A percentile compares a stretch with the other conserved stretches of the same genome.
These are phyloP conservation scores for Lasioglossum marginatum DNA, from an alignment of 2,888 invertebrate species.

Conservation along the genomic window DNA sequence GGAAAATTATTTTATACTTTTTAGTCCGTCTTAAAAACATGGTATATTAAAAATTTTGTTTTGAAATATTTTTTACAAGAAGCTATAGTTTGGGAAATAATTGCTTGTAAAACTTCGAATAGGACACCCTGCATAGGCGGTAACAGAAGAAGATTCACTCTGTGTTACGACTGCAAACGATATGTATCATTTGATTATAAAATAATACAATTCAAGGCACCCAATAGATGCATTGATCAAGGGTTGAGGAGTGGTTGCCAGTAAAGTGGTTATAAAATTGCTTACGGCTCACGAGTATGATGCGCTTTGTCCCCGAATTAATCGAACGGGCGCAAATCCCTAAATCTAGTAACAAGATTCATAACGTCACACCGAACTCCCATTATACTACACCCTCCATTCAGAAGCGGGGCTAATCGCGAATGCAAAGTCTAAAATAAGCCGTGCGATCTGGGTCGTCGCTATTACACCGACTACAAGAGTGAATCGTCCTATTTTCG, in stretches of 20 bases:
- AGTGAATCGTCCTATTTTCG: conserved; percentile 10
- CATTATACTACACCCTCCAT: neutral
- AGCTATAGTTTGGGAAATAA: no score
- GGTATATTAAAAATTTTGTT: no score
- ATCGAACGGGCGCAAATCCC: neutral
- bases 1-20: no score
- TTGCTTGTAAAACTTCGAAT: no score
- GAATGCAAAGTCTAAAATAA: conserved; percentile 1
- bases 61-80: no score
- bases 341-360: neutral
- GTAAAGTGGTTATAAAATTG: neutral
- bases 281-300: neutral
- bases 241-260: neutral
- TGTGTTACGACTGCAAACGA: no score
- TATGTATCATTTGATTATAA: no score
- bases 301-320: neutral
- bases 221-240: neutral
- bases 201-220: no score
- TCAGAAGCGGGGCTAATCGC: neutral
- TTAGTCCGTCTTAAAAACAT: no score
- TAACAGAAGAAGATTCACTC: no score
- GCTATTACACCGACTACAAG: neutral
- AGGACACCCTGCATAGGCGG: no score
- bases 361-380: neutral
- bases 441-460: neutral